These are phyloP conservation scores for Scarus forsteni DNA, from an alignment of 2,797 vertebrate species.

Conservation along the genomic window DNA sequence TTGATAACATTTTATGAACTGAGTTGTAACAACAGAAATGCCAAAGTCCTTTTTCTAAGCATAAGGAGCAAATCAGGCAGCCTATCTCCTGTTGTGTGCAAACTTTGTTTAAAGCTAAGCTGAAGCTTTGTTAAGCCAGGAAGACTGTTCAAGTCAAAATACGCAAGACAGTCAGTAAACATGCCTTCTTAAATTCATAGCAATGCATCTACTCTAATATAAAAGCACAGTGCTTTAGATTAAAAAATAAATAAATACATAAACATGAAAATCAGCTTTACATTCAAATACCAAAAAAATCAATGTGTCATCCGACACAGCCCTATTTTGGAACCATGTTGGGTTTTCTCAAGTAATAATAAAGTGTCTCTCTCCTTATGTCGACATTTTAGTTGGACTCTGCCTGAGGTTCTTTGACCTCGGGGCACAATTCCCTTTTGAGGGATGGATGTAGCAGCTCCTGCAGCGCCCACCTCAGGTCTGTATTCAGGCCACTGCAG, in stretches of 20 bases:
- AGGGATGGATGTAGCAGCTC: conserved; percentile 83
- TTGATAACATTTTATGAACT: too few species aligned
- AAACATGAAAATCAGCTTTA: background rate
- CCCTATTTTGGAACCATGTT: background rate
- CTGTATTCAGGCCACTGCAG: conserved; percentile 71
- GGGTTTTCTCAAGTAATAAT: conserved; percentile 8
- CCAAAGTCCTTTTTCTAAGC: too few species aligned
- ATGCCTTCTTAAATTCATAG: background rate
- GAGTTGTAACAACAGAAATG: too few species aligned
- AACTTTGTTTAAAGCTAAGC: background rate
- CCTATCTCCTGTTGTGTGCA: background rate
- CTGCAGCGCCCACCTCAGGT: conserved; percentile 81
- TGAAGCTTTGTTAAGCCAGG: background rate
- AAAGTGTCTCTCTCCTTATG: conserved; percentile 3
- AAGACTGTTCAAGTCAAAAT: background rate
- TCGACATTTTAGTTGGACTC: conserved; percentile 63
- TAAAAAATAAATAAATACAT: background rate
- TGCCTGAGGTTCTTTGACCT: conserved; percentile 73
- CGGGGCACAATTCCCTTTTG: conserved; percentile 78
- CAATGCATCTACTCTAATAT: too few species aligned
- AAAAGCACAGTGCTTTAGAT: too few species aligned
- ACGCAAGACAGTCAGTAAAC: background rate
- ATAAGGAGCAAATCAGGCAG: background rate
- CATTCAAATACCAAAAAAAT: conserved; percentile 7
- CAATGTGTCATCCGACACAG: background rate